Percentiles rank a stretch among this genome's conserved stretches.
phyloP scores from a whole-genome alignment of 2,888 invertebrate species.

The Mythimna albipuncta region DNA sequence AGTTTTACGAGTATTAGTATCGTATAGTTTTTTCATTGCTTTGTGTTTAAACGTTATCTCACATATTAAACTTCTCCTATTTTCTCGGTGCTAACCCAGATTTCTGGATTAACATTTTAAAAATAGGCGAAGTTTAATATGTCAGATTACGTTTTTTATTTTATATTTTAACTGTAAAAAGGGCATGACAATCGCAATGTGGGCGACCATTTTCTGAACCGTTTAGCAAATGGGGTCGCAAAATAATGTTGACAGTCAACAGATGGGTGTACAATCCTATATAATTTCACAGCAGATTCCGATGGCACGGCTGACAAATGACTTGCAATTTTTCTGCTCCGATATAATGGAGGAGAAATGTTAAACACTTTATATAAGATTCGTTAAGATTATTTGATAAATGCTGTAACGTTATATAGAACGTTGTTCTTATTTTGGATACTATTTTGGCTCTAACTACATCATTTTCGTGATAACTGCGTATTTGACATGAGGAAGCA shows the following conservation, averaged over 20 bases:
- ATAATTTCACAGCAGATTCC: slow-evolving; percentile 59
- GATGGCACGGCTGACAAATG: slow-evolving; percentile 57
- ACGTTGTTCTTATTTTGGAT: slow-evolving; percentile 9
- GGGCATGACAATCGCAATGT: slow-evolving; percentile 39
- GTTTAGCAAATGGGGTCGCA: slow-evolving; percentile 61
- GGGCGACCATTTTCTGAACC: slow-evolving; percentile 43
- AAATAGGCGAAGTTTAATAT: no score
- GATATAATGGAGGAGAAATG: slow-evolving; percentile 42
- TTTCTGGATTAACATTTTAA: background rate
- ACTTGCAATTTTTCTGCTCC: slow-evolving; percentile 51
- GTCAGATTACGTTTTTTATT: no score
- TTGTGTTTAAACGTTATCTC: background rate
- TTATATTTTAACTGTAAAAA: slow-evolving; percentile 30
- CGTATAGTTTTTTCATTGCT: background rate
- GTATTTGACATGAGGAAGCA: slow-evolving; percentile 30
- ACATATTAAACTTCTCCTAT: background rate
- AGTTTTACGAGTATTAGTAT: background rate
- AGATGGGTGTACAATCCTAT: slow-evolving; percentile 58
- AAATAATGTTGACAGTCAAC: slow-evolving; percentile 60
- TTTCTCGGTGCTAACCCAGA: background rate
- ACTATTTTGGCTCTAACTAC: slow-evolving; percentile 7
- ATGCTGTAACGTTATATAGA: slow-evolving; percentile 37
- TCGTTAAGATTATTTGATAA: slow-evolving; percentile 31
- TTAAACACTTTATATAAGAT: slow-evolving; percentile 38
- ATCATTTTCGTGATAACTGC: slow-evolving; percentile 1